These are phyloP conservation scores for Sebastes hubbsi DNA, from an alignment of 2,797 vertebrate genomes.

Conservation along the genomic window DNA sequence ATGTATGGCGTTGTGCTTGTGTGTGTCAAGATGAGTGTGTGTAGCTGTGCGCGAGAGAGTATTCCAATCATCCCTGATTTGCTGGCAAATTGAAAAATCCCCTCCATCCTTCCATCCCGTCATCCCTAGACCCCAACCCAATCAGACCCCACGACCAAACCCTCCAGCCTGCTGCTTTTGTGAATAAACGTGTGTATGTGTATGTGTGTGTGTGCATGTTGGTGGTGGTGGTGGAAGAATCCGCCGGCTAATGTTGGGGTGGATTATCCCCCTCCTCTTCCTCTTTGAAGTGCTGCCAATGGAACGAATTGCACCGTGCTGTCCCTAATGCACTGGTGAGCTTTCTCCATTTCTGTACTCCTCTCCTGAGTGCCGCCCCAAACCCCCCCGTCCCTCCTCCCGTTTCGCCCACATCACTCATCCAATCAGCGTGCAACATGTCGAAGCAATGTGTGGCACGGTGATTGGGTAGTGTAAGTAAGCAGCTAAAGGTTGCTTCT, in stretches of 20 bases:
- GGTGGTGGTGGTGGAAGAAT: constrained; percentile 58
- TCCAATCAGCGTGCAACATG: constrained; percentile 56
- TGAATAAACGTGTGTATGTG: constrained; percentile 27
- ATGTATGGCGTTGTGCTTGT: constrained; percentile 36
- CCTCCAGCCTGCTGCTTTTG: constrained; percentile 54
- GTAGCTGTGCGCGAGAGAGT: constrained; percentile 18
- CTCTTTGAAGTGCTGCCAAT: constrained; percentile 80
- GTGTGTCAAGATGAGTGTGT: background rate
- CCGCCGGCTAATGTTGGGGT: constrained; percentile 66
- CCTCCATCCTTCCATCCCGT: constrained; percentile 51
- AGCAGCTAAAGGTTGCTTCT: background rate
- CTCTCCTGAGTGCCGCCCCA: constrained; percentile 49
- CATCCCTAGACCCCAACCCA: constrained; percentile 67
- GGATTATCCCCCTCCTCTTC: constrained; percentile 71
- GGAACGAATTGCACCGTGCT: constrained; percentile 73
- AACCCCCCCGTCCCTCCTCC: background rate
- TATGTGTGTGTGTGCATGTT: constrained; percentile 22
- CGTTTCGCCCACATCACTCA: constrained; percentile 38
- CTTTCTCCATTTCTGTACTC: constrained; percentile 66
- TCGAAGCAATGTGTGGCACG: constrained; percentile 39
- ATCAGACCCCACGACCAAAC: constrained; percentile 60
- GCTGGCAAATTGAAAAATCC: constrained; percentile 76
- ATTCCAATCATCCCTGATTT: constrained; percentile 73
- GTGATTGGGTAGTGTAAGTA: constrained; percentile 45
- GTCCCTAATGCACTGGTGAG: constrained; percentile 74